Evolutionary conservation across 2,797 vertebrate species (phyloP).

Genomic region (Gymnoscopelus microlampas): DNA sequence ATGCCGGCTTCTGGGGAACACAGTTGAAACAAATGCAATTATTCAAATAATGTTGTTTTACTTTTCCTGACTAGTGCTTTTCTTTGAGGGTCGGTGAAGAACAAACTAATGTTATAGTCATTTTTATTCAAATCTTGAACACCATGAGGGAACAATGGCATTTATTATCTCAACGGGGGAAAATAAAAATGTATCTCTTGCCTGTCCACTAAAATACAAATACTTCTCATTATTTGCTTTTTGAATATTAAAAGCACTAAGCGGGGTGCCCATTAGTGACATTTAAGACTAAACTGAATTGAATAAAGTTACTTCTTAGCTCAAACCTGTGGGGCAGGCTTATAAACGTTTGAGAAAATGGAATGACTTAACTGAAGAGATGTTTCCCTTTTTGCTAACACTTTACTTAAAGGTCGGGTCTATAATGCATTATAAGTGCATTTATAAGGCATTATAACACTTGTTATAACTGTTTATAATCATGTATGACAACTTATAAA

Average conservation of each 20-base stretch:
- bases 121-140: slow-evolving; percentile 34
- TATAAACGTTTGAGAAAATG: too few relatives aligned
- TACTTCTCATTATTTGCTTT: slow-evolving; percentile 1
- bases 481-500: too few relatives aligned
- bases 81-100: slow-evolving; percentile 44
- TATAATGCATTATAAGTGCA: too few relatives aligned
- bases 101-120: slow-evolving; percentile 34
- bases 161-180: slow-evolving; percentile 24
- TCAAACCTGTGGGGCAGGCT: too few relatives aligned
- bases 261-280: background rate
- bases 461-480: too few relatives aligned
- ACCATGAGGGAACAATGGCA: slow-evolving; percentile 38
- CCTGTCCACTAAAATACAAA: background rate
- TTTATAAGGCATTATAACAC: too few relatives aligned
- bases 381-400: too few relatives aligned
- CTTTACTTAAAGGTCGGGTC: too few relatives aligned
- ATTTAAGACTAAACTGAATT: background rate
- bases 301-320: too few relatives aligned
- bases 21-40: slow-evolving; percentile 36
- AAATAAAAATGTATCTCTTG: slow-evolving; percentile 1
- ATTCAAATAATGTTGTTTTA: slow-evolving; percentile 36
- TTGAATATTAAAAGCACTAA: slow-evolving; percentile 2
- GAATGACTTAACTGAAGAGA: too few relatives aligned
- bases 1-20: slow-evolving; percentile 10
- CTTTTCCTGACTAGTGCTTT: slow-evolving; percentile 14